Evolutionary conservation across 2,888 invertebrate species (phyloP).

Genomic region (Synanthedon formicaeformis): DNA sequence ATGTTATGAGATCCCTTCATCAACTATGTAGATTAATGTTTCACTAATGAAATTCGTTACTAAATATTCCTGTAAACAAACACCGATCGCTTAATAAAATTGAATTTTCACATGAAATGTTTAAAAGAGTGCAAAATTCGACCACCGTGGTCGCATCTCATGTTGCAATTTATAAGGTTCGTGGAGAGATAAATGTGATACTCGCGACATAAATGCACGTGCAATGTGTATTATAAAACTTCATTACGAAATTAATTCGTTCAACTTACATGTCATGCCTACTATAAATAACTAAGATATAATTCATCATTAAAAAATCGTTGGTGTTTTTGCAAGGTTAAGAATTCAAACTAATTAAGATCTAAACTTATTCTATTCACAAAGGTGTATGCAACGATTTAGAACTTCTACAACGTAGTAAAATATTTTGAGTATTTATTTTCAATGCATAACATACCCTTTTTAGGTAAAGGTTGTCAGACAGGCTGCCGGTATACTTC

Average conservation of each 20-base stretch:
- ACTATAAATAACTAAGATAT: too few species aligned
- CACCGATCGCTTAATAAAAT: background rate
- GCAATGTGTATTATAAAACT: background rate
- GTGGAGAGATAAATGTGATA: conserved; percentile 44
- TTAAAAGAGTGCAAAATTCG: conserved; percentile 15
- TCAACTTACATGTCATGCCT: background rate
- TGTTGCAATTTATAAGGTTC: conserved; percentile 42
- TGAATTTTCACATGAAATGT: background rate
- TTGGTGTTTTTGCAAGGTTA: too few species aligned
- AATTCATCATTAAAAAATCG: too few species aligned
- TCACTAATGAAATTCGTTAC: background rate
- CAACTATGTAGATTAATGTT: background rate
- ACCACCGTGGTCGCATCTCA: conserved; percentile 52
- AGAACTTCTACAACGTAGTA: too few species aligned
- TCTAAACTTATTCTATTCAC: too few species aligned
- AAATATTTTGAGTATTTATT: too few species aligned
- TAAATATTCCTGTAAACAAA: background rate
- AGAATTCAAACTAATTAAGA: too few species aligned
- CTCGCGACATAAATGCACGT: conserved; percentile 5
- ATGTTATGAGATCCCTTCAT: too few species aligned
- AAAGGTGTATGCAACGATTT: too few species aligned
- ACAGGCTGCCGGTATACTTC: too few species aligned
- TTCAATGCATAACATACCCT: too few species aligned
- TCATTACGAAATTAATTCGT: background rate
- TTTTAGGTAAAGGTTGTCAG: too few species aligned